Evolutionary conservation across 2,888 invertebrate genomes (phyloP), one percentile per base, ranked within the genome.

Genomic region (Operophtera brumata): DNA sequence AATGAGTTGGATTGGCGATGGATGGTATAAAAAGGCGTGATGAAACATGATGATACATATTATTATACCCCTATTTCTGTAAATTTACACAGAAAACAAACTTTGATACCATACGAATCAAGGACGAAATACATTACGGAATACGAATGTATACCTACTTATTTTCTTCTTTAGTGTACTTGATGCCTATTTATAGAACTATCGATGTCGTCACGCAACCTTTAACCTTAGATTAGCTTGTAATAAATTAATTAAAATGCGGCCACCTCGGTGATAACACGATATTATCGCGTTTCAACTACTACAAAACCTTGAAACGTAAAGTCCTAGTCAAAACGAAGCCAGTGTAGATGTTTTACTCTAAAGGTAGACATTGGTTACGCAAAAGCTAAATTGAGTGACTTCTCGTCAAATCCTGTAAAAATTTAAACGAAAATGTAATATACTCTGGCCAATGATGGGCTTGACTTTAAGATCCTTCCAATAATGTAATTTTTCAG

Each of bases 231-330:
- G 57, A 60, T 62, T 43, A 45, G 57, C 50, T 34, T 47, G 34
- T 45, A 57, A 57, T 65, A 65, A 65, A 65, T 65, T 65, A 62
- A 65, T 65, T 62, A 61, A 65, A 62, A 62, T 54, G 52, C 52
- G 57, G 57, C 57, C 47, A 50, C 57, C 58, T 45, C 52, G 13
- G 51, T 55, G 45, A 43, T 49, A 62, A 61, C 61, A 41, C 40
- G 40, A 35, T 36, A 39, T 60, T 57, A 62, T 59, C 57, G 56
- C 52, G 28, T 47, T 56, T 37, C 46, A 28, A 37, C 48, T 56
- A 42, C 40, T 37, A 54, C 47, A 52, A 39, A 44, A 42, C 55
- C 54, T 57, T 53, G 49, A 35, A 42, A 12, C 32, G n/a, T 47
- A 32, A 32, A 42, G 42, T 30, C 12, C 20, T 40, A 14, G 13